A percentile compares a stretch with the other conserved stretches of the same genome.
phyloP scores from a whole-genome alignment of 2,797 vertebrate genomes.

The Lycodopsis pacificus region DNA sequence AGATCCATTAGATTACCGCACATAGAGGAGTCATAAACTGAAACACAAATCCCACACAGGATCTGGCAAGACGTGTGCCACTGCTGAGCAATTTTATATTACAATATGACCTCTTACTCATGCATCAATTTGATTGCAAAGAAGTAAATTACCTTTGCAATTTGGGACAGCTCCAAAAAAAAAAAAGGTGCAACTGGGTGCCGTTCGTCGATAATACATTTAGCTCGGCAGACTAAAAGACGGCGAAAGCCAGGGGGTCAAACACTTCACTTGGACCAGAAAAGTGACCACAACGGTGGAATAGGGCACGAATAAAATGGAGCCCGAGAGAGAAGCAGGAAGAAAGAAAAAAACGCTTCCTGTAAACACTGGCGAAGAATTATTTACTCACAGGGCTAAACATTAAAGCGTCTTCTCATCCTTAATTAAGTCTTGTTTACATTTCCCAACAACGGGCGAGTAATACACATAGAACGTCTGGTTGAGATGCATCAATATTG shows the following conservation, averaged over 20 bases:
- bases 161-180: constrained; percentile 60
- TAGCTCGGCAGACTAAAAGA: constrained; percentile 33
- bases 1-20: constrained; percentile 52
- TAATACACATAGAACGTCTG: constrained; percentile 57
- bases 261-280: constrained; percentile 68
- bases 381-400: constrained; percentile 74
- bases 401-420: constrained; percentile 63
- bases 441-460: constrained; percentile 54
- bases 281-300: constrained; percentile 64
- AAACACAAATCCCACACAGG: constrained; percentile 55
- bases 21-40: constrained; percentile 62
- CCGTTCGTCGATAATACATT: constrained; percentile 31
- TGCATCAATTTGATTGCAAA: constrained; percentile 58
- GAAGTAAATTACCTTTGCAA: constrained; percentile 75
- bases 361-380: constrained; percentile 60
- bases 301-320: constrained; percentile 48
- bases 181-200: constrained; percentile 57
- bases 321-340: constrained; percentile 56
- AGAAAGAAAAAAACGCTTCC: constrained; percentile 53
- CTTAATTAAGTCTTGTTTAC: constrained; percentile 74
- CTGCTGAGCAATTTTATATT: constrained; percentile 65
- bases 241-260: constrained; percentile 52
- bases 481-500: constrained; percentile 67
- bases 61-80: constrained; percentile 48
- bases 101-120: constrained; percentile 66